Base-by-base conservation (phyloP, 2,888 invertebrate species). In the Agonopterix alstromeriana region DNA sequence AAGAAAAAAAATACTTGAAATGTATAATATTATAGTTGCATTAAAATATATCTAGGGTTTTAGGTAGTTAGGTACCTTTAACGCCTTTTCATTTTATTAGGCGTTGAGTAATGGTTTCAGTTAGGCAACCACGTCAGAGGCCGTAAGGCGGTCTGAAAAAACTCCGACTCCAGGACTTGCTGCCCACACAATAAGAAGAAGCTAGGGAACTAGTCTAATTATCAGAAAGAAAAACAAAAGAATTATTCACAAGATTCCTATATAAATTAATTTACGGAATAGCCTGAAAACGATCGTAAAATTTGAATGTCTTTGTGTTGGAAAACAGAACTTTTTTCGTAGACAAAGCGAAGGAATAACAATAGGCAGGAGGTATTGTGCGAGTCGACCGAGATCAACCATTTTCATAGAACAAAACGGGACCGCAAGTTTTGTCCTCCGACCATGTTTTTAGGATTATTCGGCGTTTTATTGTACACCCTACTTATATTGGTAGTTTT, bases 341-440 rank as follows among this genome's bases (percentile, higher is more conserved):
- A 65, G 67, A 76, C 70, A 77, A 76, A 70, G 72, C 63, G 53
- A 52, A 50, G 52, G 61, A n/a, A 60, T 57, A 58, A 75, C 74
- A 77, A 77, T 70, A 56, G 70, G 59, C 64, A 52, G 50, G 49
- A 36, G 47, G 47, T 27, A 27, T 27, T 27, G 27, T 27, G 36
- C 44, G 43, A 41, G 61, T 55, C 58, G 27, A 61, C 63, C 53
- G 67, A 70, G 71, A 73, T 77, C 74, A 76, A 71, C 67, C 65
- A 70, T 73, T 70, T 70, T 62, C 63, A 62, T 58, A 57, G 63
- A 67, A 78, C 71, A 77, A 77, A 73, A 73, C 69, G 60, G 54
- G 63, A 60, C 58, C 58, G 55, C 60, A 66, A 65, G 61, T 67
- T 68, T 65, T 63, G 58, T 64, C 59, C 56, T 53, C 51, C 54